phyloP scores from a whole-genome alignment of 2,113 vertebrate genomes.

The Saccopteryx leptura region DNA sequence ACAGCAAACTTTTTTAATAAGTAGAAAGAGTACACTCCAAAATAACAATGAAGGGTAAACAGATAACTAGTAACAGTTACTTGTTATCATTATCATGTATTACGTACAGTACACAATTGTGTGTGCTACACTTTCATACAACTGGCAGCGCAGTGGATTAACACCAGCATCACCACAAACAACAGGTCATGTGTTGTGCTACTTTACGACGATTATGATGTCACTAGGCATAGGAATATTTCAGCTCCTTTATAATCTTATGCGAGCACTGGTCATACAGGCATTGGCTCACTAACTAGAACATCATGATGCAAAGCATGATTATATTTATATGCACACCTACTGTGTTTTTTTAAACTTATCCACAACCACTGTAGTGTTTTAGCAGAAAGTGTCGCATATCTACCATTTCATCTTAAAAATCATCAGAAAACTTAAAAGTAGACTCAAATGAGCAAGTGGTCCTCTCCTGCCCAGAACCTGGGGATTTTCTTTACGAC shows the following conservation, averaged over 20 bases:
- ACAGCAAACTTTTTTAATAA: not conserved
- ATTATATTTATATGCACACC: not conserved
- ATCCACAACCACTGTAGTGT: not conserved
- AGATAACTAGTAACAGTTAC: not conserved
- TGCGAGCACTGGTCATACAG: not conserved
- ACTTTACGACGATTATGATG: not conserved
- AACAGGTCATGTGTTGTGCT: not conserved
- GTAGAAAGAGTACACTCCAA: not conserved
- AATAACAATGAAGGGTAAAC: not conserved
- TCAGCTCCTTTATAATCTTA: not conserved
- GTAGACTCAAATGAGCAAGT: not conserved
- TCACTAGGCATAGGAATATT: not conserved
- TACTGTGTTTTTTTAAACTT: not conserved
- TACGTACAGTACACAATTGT: not conserved
- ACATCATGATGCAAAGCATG: not conserved
- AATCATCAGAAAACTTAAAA: not conserved
- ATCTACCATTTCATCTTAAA: not conserved
- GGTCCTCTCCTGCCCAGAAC: not conserved
- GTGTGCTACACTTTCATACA: not conserved
- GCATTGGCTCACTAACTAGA: not conserved
- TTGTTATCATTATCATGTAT: not conserved
- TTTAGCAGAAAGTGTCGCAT: not conserved
- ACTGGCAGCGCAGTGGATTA: not conserved
- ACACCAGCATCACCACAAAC: not conserved
- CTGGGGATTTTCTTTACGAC: not conserved